These are phyloP conservation scores for Tenthredo amoena DNA, from an alignment of 2,888 invertebrate genomes.

Conservation along the genomic window DNA sequence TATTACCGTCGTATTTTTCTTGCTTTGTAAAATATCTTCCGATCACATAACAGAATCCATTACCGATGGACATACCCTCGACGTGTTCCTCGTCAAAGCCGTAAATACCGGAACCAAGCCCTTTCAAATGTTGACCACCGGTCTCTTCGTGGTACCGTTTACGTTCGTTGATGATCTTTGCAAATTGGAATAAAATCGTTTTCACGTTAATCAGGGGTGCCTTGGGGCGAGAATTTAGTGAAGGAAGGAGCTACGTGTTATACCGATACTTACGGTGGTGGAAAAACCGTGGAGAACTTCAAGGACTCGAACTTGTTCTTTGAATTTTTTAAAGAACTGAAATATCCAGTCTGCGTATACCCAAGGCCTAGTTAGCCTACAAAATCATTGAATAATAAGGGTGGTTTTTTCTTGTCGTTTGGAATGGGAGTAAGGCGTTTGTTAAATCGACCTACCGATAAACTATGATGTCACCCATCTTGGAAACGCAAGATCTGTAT, in stretches of 20 bases:
- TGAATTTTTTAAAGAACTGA: slow-evolving; percentile 79
- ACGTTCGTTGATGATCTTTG: slow-evolving; percentile 62
- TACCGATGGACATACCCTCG: background rate
- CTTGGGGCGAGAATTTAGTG: background rate
- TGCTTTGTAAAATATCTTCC: background rate
- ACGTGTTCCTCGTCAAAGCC: background rate
- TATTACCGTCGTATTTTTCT: background rate
- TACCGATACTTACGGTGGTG: slow-evolving; percentile 73
- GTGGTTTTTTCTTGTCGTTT: background rate
- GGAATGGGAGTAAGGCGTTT: background rate
- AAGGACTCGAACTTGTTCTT: slow-evolving; percentile 78
- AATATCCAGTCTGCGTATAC: slow-evolving; percentile 81
- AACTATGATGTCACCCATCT: slow-evolving; percentile 73
- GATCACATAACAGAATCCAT: background rate
- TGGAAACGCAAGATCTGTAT: slow-evolving; percentile 82
- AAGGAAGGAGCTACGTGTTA: background rate
- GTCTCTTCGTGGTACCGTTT: slow-evolving; percentile 66
- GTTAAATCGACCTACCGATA: slow-evolving; percentile 64
- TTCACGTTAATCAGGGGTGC: background rate
- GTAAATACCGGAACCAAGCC: slow-evolving; percentile 26
- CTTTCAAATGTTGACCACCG: slow-evolving; percentile 57
- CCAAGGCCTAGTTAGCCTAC: slow-evolving; percentile 80
- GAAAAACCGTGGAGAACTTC: slow-evolving; percentile 80
- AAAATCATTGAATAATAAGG: background rate
- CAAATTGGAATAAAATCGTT: slow-evolving; percentile 58